Conservation (phyloP, 2,113 vertebrate genomes). For the Falcunculus frontatus region DNA sequence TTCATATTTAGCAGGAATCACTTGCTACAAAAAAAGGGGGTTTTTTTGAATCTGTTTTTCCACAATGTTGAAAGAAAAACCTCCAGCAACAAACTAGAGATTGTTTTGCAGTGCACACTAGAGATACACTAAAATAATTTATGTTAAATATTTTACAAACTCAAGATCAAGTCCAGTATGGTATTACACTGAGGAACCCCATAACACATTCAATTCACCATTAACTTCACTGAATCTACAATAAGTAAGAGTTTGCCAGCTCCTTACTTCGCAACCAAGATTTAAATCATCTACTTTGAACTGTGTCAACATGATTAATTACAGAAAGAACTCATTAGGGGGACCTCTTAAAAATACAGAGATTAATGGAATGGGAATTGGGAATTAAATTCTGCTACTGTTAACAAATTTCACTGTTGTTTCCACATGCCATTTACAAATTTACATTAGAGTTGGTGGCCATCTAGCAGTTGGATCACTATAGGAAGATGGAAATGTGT, state of each 20-base stretch:
- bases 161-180: background rate
- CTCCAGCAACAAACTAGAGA: background rate
- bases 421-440: background rate
- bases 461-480: background rate
- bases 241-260: background rate
- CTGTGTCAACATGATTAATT: conserved; percentile 6
- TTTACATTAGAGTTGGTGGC: background rate
- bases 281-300: conserved; percentile 9
- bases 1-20: background rate
- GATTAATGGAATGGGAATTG: background rate
- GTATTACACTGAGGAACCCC: background rate
- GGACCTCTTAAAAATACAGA: background rate
- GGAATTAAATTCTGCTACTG: conserved; percentile 1
- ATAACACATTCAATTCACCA: background rate
- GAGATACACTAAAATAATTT: background rate
- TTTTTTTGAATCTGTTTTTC: background rate
- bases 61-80: background rate
- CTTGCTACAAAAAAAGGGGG: background rate
- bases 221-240: background rate
- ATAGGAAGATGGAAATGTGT: background rate
- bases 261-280: background rate
- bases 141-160: background rate
- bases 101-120: background rate
- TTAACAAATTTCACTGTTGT: background rate
- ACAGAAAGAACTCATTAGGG: conserved; percentile 7